Evolutionary conservation across 2,888 invertebrate species (phyloP).

Genomic region (Rhagonycha lutea): DNA sequence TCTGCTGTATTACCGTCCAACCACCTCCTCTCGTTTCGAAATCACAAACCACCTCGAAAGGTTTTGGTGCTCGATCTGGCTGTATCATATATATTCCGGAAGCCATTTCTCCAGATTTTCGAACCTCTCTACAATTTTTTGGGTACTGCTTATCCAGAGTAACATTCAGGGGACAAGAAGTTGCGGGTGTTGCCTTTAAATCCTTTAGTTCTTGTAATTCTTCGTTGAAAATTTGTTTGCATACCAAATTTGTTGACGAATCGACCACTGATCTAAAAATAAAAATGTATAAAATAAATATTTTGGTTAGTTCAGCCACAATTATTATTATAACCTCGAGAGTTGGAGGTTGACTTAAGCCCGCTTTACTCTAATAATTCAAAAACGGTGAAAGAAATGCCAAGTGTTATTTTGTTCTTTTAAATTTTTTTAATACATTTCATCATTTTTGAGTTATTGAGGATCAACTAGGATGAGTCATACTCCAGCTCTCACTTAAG

Average conservation of each 20-base stretch:
- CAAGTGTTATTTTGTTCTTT: no score
- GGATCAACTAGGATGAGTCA: no score
- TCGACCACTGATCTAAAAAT: constrained; percentile 34
- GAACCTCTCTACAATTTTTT: constrained; percentile 62
- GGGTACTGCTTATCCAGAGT: constrained; percentile 44
- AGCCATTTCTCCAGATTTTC: constrained; percentile 56
- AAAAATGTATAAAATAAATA: not conserved
- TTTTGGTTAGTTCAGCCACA: no score
- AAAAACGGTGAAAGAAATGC: no score
- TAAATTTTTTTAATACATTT: no score
- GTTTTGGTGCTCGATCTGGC: constrained; percentile 58
- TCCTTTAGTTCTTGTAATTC: constrained; percentile 40
- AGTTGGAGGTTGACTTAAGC: no score
- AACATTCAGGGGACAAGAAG: not conserved
- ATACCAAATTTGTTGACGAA: constrained; percentile 39
- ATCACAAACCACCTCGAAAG: constrained; percentile 70
- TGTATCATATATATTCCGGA: constrained; percentile 69
- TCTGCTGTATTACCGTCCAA: constrained; percentile 72
- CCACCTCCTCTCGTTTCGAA: constrained; percentile 65
- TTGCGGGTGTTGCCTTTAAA: constrained; percentile 11
- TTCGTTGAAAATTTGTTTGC: constrained; percentile 46
- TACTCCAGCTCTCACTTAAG: no score
- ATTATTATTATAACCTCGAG: no score
- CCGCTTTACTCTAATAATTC: no score
- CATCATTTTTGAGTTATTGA: no score